phyloP scores from a whole-genome alignment of 1,140 invertebrate species.

The Sycophila sp. region DNA sequence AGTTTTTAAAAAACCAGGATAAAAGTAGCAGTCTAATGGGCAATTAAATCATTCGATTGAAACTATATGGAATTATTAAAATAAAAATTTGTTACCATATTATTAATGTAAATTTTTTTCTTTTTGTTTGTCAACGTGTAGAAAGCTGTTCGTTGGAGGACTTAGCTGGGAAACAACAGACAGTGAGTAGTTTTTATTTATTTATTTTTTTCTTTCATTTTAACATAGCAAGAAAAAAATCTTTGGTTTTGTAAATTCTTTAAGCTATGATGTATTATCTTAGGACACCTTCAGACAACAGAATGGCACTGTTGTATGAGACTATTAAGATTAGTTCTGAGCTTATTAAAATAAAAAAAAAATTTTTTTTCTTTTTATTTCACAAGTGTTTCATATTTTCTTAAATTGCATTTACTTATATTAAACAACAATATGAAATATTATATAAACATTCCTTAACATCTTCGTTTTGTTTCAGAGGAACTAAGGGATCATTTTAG shows the following conservation, averaged over 20 bases:
- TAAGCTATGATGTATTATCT: slow-evolving; percentile 47
- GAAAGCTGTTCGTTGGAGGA: slow-evolving; percentile 97
- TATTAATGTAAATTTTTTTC: slow-evolving; percentile 39
- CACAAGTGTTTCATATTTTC: too few relatives aligned
- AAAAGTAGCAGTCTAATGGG: slow-evolving; percentile 34
- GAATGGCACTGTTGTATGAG: slow-evolving; percentile 56
- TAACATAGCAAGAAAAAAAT: not conserved
- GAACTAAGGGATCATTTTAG: slow-evolving; percentile 92
- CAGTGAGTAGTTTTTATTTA: slow-evolving; percentile 77
- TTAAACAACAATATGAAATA: too few relatives aligned
- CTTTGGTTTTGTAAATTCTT: not conserved
- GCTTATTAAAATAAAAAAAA: slow-evolving; percentile 32
- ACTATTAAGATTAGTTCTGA: slow-evolving; percentile 45
- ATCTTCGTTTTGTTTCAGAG: slow-evolving; percentile 76
- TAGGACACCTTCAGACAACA: slow-evolving; percentile 62
- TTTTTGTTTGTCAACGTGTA: slow-evolving; percentile 73
- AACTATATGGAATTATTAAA: slow-evolving; percentile 30
- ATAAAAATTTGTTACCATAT: slow-evolving; percentile 27
- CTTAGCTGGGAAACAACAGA: slow-evolving; percentile 97
- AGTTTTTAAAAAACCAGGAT: slow-evolving; percentile 32
- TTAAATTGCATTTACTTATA: too few relatives aligned
- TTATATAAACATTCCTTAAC: too few relatives aligned
- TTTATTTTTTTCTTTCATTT: not conserved
- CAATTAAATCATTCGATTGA: slow-evolving; percentile 23
- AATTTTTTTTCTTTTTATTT: slow-evolving; percentile 23